A percentile compares a stretch with the other conserved stretches of the same genome.
These are phyloP conservation scores for Burhinus bistriatus DNA, from an alignment of 2,113 vertebrate species.

Conservation along the genomic window DNA sequence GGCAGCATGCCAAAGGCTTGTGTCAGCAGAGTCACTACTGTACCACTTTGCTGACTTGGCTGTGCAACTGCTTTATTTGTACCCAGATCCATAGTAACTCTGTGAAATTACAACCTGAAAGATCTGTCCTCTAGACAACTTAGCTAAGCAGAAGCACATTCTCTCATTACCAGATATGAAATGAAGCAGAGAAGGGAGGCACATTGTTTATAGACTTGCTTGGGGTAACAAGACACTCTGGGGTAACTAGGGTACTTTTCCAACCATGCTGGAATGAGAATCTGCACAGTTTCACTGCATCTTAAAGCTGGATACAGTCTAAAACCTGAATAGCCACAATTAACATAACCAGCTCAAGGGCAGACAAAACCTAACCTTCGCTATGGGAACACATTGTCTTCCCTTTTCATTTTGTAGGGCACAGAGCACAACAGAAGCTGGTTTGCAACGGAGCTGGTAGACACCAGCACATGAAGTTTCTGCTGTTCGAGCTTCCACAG, in stretches of 20 bases:
- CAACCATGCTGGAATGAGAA: neutral
- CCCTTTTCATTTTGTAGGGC: neutral
- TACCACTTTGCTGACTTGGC: neutral
- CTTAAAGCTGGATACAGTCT: neutral
- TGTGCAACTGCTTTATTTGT: neutral
- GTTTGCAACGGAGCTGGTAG: neutral
- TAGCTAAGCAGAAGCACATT: neutral
- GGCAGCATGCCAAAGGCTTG: neutral
- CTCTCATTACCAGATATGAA: neutral
- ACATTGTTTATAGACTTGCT: neutral
- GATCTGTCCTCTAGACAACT: neutral
- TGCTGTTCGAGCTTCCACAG: neutral
- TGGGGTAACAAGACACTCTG: neutral
- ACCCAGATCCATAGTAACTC: neutral
- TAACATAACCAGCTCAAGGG: neutral
- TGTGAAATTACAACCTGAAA: neutral
- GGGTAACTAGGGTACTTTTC: neutral
- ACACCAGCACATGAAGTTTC: neutral
- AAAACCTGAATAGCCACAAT: neutral
- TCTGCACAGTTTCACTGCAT: neutral
- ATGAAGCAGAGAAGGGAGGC: neutral
- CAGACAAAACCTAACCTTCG: neutral
- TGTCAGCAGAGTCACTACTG: neutral
- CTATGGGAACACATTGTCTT: accelerated
- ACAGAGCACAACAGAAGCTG: neutral